A percentile compares a stretch with the other conserved stretches of the same genome.
Conservation (phyloP, 2,888 invertebrate species). For the Hoplodrina ambigua region DNA sequence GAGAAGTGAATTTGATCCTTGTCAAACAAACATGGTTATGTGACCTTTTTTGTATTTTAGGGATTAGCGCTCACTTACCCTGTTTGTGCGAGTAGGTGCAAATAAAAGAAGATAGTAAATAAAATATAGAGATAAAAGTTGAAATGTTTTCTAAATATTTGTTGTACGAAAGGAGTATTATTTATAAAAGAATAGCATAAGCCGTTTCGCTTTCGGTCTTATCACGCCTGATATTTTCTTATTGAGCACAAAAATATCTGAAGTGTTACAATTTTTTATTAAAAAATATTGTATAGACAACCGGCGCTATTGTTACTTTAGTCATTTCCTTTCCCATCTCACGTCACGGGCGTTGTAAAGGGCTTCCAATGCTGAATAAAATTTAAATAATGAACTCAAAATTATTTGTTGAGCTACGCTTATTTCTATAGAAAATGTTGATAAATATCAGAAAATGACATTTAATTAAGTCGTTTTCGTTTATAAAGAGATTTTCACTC, state of each 20-base stretch:
- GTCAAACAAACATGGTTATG: slow-evolving; percentile 8
- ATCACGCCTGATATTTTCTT: slow-evolving; percentile 24
- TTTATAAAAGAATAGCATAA: slow-evolving; percentile 10
- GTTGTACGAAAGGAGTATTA: slow-evolving; percentile 4
- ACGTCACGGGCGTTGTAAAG: slow-evolving; percentile 37
- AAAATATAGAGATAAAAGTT: neutral
- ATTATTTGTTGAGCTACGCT: slow-evolving; percentile 51
- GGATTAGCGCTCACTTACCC: slow-evolving; percentile 15
- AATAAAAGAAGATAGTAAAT: neutral
- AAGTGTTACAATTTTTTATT: slow-evolving; percentile 38
- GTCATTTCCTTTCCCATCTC: slow-evolving; percentile 46
- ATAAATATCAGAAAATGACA: slow-evolving; percentile 47
- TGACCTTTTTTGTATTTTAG: slow-evolving; percentile 9
- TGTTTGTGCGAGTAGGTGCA: slow-evolving; percentile 14
- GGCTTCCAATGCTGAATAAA: slow-evolving; percentile 45
- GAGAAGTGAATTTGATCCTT: slow-evolving; percentile 19
- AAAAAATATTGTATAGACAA: slow-evolving; percentile 45
- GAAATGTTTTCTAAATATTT: neutral
- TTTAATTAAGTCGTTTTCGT: slow-evolving; percentile 46
- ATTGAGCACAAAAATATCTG: slow-evolving; percentile 16
- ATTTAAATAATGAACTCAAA: slow-evolving; percentile 63
- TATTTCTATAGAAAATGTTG: slow-evolving; percentile 49
- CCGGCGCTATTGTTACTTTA: slow-evolving; percentile 49
- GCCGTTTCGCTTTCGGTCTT: neutral
- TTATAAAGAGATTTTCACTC: slow-evolving; percentile 13